Percentiles rank a stretch among this genome's conserved stretches.
phyloP scores from a whole-genome alignment of 2,888 invertebrate species.

The Teinopalpus imperialis region DNA sequence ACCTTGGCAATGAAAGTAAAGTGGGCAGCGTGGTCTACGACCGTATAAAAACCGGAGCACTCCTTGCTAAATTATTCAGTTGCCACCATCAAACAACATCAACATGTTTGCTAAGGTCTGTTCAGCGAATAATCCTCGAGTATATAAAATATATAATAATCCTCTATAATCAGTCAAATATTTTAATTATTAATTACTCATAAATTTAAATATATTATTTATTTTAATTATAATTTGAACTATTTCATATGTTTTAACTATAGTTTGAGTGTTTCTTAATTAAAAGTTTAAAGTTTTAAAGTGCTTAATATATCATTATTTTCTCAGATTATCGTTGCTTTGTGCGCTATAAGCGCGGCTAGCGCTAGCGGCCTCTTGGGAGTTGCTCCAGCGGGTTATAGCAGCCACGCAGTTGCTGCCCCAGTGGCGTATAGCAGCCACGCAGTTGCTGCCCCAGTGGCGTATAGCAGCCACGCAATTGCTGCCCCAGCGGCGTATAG shows the following conservation, averaged over 20 bases:
- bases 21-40: slow-evolving; percentile 55
- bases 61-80: slow-evolving; percentile 74
- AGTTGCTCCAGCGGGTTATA: slow-evolving; percentile 72
- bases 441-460: slow-evolving; percentile 58
- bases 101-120: slow-evolving; percentile 80
- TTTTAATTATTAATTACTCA: not conserved
- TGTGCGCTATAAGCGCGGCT: slow-evolving; percentile 82
- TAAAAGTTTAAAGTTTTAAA: too few relatives aligned
- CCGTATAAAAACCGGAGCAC: slow-evolving; percentile 76
- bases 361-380: slow-evolving; percentile 79
- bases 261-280: too few relatives aligned
- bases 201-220: not conserved
- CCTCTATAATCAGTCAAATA: too few relatives aligned
- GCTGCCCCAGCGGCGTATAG: slow-evolving; percentile 74
- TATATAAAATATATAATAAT: too few relatives aligned
- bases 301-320: too few relatives aligned
- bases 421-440: slow-evolving; percentile 76
- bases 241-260: too few relatives aligned
- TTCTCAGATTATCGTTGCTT: slow-evolving; percentile 81
- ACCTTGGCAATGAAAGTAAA: slow-evolving; percentile 80
- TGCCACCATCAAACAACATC: slow-evolving; percentile 69
- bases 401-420: slow-evolving; percentile 61
- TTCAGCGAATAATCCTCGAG: slow-evolving; percentile 30
- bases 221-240: too few relatives aligned
- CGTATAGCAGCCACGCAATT: slow-evolving; percentile 73